Conservation (phyloP, 2,113 vertebrate genomes). For the Marmota flaviventris region DNA sequence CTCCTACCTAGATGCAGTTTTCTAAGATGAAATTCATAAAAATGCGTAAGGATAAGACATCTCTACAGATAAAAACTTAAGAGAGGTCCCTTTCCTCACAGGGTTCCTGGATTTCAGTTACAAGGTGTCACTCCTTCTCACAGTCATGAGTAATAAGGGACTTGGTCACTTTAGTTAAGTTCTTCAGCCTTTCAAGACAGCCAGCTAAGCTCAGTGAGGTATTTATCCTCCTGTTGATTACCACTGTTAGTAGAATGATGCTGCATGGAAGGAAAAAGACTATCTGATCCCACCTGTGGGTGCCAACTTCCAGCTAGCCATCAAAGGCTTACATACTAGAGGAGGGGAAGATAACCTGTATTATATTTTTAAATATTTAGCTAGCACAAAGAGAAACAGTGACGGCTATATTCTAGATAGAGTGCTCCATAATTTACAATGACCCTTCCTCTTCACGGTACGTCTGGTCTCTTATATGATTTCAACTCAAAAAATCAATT, state of each 20-base stretch:
- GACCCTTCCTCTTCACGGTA: background rate
- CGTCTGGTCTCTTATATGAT: constrained; percentile 24
- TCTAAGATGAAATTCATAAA: background rate
- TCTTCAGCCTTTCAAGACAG: background rate
- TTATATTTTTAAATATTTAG: constrained; percentile 56
- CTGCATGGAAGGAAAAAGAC: background rate
- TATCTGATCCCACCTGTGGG: background rate
- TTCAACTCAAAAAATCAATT: constrained; percentile 56
- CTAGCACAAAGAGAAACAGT: constrained; percentile 49
- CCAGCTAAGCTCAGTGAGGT: background rate
- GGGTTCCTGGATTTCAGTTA: background rate
- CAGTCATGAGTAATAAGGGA: background rate
- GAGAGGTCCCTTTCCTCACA: constrained; percentile 23
- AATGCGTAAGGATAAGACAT: background rate
- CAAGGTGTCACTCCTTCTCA: background rate
- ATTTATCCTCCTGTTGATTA: background rate
- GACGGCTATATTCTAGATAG: background rate
- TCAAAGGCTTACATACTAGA: background rate
- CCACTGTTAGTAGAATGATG: background rate
- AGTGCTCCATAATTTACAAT: constrained; percentile 36
- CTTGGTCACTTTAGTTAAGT: background rate
- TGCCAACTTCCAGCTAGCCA: background rate
- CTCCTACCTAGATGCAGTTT: background rate
- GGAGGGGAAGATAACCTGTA: background rate
- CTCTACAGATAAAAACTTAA: background rate